These are phyloP conservation scores for Suncus etruscus DNA, from an alignment of 2,113 vertebrate genomes.

Conservation along the genomic window DNA sequence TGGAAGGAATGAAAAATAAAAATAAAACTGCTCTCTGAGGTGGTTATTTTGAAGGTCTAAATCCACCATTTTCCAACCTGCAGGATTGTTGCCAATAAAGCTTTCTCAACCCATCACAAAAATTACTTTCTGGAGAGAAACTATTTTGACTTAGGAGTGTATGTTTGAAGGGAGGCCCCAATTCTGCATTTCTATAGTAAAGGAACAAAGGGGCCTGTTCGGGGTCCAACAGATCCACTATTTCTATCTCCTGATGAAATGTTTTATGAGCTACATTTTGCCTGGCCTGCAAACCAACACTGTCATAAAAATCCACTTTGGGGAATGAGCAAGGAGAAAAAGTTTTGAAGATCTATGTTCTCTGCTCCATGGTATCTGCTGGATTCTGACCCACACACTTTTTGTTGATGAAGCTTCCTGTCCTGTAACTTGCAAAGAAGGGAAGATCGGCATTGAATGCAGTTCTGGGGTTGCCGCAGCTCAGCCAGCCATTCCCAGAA, in stretches of 20 bases:
- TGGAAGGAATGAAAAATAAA: neutral
- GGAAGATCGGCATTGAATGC: neutral
- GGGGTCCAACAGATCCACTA: slow-evolving; percentile 47
- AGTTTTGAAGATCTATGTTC: neutral
- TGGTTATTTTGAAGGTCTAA: too few relatives aligned
- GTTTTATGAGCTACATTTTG: slow-evolving; percentile 60
- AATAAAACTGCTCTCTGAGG: too few relatives aligned
- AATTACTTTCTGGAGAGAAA: slow-evolving; percentile 40
- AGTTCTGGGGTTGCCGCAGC: neutral
- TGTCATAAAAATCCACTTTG: slow-evolving; percentile 43
- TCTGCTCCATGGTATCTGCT: neutral
- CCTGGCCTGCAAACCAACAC: slow-evolving; percentile 35
- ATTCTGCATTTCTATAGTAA: slow-evolving; percentile 60
- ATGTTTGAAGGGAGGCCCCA: slow-evolving; percentile 45
- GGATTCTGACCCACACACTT: slow-evolving; percentile 3
- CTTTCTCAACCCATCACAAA: neutral
- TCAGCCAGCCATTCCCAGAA: neutral
- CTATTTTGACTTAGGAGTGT: slow-evolving; percentile 21
- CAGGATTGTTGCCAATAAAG: too few relatives aligned
- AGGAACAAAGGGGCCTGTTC: slow-evolving; percentile 40
- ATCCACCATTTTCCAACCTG: too few relatives aligned
- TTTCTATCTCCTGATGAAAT: slow-evolving; percentile 32
- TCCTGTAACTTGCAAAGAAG: slow-evolving; percentile 39
- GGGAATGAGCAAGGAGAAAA: neutral
- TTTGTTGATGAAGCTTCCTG: slow-evolving; percentile 46